phyloP scores from a whole-genome alignment of 2,113 vertebrate species.

The Corapipo altera region DNA sequence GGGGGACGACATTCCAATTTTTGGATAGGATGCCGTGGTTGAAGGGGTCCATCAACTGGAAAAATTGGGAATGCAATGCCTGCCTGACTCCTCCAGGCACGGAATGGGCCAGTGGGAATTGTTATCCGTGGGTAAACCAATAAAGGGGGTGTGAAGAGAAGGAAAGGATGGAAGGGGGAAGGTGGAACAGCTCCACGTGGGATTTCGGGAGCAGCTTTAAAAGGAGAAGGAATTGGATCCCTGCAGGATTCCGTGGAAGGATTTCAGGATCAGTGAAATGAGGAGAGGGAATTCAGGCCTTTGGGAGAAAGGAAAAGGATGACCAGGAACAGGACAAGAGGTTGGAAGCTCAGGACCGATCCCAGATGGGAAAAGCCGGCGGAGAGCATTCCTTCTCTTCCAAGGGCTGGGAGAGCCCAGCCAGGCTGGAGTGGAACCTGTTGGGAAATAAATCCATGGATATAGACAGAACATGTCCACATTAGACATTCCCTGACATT shows the following conservation, averaged over 20 bases:
- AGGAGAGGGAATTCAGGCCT: background rate
- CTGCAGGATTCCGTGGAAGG: background rate
- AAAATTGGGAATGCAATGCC: background rate
- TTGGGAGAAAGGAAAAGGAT: background rate
- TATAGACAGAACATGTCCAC: fast-evolving
- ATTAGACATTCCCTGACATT: background rate
- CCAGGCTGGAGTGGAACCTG: background rate
- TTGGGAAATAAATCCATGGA: background rate
- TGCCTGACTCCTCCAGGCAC: background rate
- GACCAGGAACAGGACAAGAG: background rate
- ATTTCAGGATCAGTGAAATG: background rate
- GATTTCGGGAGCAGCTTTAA: background rate
- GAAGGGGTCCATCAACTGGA: background rate
- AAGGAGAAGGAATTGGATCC: background rate
- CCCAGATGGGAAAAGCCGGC: fast-evolving
- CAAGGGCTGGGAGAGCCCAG: background rate
- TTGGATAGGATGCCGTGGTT: background rate
- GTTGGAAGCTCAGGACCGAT: background rate
- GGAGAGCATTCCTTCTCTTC: background rate
- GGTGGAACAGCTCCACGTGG: background rate
- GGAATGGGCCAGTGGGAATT: background rate
- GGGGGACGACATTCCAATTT: background rate
- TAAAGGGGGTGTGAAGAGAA: background rate
- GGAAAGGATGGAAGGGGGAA: fast-evolving
- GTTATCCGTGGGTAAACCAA: background rate